These are phyloP conservation scores for Teinopalpus imperialis DNA, from an alignment of 2,888 invertebrate species.

Conservation along the genomic window DNA sequence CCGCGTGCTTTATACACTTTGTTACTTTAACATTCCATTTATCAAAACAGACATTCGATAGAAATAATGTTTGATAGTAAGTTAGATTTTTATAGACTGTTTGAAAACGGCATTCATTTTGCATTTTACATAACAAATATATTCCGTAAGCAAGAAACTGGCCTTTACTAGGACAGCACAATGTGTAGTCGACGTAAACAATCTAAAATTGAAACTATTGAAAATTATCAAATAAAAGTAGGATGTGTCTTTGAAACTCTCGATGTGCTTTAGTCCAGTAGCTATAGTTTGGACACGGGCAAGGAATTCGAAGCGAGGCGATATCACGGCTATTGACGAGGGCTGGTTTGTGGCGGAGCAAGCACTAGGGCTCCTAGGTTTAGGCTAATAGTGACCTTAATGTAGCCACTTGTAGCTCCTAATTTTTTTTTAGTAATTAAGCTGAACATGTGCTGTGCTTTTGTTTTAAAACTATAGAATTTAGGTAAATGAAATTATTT, in stretches of 20 bases:
- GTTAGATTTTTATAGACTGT: slow-evolving; percentile 59
- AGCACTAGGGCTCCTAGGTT: slow-evolving; percentile 71
- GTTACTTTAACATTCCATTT: slow-evolving; percentile 79
- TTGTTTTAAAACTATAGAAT: slow-evolving; percentile 77
- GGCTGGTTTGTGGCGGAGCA: slow-evolving; percentile 45
- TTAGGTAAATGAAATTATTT: slow-evolving; percentile 75
- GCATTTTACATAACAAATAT: slow-evolving; percentile 45
- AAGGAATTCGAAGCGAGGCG: slow-evolving; percentile 22
- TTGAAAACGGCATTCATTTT: slow-evolving; percentile 56
- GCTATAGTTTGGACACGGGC: slow-evolving; percentile 57
- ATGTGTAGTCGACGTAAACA: slow-evolving; percentile 68
- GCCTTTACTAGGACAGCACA: slow-evolving; percentile 76
- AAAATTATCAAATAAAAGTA: slow-evolving; percentile 69
- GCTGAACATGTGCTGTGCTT: slow-evolving; percentile 82
- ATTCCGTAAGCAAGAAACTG: slow-evolving; percentile 39
- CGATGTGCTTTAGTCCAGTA: slow-evolving; percentile 78
- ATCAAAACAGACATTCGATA: slow-evolving; percentile 51
- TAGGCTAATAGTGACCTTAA: slow-evolving; percentile 65
- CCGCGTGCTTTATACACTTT: slow-evolving; percentile 72
- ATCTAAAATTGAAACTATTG: slow-evolving; percentile 41
- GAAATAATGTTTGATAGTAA: slow-evolving; percentile 52
- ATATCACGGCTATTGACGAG: slow-evolving; percentile 29
- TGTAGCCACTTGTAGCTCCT: slow-evolving; percentile 66
- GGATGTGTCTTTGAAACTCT: slow-evolving; percentile 77
- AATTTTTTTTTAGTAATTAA: slow-evolving; percentile 73